Conservation (phyloP, 2,113 vertebrate genomes). For the Engystomops pustulosus region DNA sequence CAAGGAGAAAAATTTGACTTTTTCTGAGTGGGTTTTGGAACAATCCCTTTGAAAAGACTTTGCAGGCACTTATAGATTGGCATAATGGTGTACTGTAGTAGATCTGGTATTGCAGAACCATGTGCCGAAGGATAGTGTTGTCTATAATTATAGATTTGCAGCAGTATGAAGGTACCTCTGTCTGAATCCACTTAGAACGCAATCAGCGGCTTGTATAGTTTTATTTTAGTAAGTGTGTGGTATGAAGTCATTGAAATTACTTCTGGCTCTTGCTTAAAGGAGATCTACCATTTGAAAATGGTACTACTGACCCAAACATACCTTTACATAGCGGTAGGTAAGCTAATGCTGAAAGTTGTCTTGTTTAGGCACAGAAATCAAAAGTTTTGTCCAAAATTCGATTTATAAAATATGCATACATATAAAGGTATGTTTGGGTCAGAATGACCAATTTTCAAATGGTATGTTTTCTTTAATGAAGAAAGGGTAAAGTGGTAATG, state of each 20-base stretch:
- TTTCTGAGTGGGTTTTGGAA: neutral
- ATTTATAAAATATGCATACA: no score
- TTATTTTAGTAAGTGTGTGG: slow-evolving; percentile 61
- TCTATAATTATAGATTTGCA: slow-evolving; percentile 60
- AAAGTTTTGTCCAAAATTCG: no score
- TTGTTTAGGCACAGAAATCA: no score
- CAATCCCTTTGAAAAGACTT: neutral
- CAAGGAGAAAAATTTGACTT: slow-evolving; percentile 35
- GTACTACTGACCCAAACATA: no score
- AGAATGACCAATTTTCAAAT: no score
- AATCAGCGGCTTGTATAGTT: slow-evolving; percentile 57
- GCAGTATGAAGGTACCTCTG: slow-evolving; percentile 57
- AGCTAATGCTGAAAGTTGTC: no score
- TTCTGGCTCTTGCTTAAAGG: slow-evolving; percentile 55
- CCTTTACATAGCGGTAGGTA: no score
- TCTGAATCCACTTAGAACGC: slow-evolving; percentile 52
- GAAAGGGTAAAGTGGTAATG: slow-evolving; percentile 59
- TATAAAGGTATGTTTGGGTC: no score
- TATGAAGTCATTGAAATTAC: slow-evolving; percentile 62
- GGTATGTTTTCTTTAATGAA: no score
- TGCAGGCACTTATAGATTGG: neutral
- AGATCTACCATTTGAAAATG: no score
- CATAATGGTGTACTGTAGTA: neutral
- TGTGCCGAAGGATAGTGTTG: slow-evolving; percentile 56
- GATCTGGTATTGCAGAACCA: slow-evolving; percentile 20